Evolutionary conservation across 1,140 invertebrate species (phyloP).

Genomic region (Semibalanus balanoides): DNA sequence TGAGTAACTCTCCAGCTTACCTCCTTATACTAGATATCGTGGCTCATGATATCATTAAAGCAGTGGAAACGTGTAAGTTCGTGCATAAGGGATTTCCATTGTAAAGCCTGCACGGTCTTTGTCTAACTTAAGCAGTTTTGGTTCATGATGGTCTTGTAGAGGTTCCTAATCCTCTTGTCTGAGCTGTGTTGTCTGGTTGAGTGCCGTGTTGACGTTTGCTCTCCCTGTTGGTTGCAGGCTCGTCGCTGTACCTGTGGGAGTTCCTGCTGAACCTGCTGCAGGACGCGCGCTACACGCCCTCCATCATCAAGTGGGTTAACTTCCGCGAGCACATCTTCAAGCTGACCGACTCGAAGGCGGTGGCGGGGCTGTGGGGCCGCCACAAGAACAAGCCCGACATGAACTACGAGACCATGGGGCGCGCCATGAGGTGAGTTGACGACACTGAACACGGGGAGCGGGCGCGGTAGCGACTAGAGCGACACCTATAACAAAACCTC

Average conservation of each 20-base stretch:
- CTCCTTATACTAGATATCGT: too few species aligned
- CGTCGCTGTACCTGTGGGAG: conserved; percentile 97
- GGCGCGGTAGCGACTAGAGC: too few species aligned
- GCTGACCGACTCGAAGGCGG: conserved; percentile 96
- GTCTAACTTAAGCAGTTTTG: too few species aligned
- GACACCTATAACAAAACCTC: too few species aligned
- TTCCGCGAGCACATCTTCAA: conserved; percentile 96
- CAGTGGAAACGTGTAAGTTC: too few species aligned
- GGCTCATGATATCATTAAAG: too few species aligned
- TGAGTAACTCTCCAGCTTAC: neutral
- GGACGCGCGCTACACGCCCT: conserved; percentile 92
- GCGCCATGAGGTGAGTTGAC: conserved; percentile 60
- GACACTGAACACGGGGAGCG: neutral
- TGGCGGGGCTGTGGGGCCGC: conserved; percentile 91
- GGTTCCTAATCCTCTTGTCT: too few species aligned
- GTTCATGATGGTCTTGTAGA: too few species aligned
- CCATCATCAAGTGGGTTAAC: conserved; percentile 99
- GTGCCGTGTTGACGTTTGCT: neutral
- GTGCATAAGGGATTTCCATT: too few species aligned
- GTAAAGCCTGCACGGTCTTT: too few species aligned
- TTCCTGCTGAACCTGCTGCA: conserved; percentile 94
- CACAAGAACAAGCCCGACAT: conserved; percentile 99
- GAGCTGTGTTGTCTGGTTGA: too few species aligned
- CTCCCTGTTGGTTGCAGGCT: conserved; percentile 38
- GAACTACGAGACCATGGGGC: conserved; percentile 99